A percentile compares a stretch with the other conserved stretches of the same genome.
phyloP scores from a whole-genome alignment of 2,797 vertebrate genomes.

The Phalanger gymnotis region DNA sequence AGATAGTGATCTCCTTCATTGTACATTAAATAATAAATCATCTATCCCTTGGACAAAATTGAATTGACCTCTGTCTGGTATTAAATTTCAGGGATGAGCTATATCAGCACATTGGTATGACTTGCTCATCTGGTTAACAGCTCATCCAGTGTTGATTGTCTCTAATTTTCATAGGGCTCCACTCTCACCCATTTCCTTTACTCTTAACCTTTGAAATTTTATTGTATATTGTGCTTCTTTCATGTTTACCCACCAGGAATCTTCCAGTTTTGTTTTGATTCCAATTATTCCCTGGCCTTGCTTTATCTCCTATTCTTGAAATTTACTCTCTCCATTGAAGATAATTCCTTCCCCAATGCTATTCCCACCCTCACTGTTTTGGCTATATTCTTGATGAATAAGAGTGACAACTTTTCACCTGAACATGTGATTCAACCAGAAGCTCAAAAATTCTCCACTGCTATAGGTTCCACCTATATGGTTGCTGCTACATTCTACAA shows the following conservation, averaged over 20 bases:
- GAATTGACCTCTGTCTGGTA: background rate
- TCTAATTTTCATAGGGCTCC: background rate
- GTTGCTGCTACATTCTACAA: background rate
- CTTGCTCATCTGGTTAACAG: background rate
- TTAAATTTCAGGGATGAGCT: background rate
- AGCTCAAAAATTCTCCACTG: background rate
- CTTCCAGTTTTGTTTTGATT: background rate
- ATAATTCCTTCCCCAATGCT: background rate
- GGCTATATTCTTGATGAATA: background rate
- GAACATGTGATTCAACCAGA: background rate
- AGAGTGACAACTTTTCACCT: background rate
- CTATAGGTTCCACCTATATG: background rate
- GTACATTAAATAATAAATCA: background rate
- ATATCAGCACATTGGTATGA: background rate
- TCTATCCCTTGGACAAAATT: background rate
- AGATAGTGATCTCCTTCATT: background rate
- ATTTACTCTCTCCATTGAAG: background rate
- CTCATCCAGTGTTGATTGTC: background rate
- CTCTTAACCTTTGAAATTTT: background rate
- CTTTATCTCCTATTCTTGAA: background rate
- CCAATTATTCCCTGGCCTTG: background rate
- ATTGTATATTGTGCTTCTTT: background rate
- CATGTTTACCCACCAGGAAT: background rate
- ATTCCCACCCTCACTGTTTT: background rate
- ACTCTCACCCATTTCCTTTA: background rate